Base-by-base conservation (phyloP, 1,140 invertebrate genomes). In the Brachionus rotundiformis region DNA sequence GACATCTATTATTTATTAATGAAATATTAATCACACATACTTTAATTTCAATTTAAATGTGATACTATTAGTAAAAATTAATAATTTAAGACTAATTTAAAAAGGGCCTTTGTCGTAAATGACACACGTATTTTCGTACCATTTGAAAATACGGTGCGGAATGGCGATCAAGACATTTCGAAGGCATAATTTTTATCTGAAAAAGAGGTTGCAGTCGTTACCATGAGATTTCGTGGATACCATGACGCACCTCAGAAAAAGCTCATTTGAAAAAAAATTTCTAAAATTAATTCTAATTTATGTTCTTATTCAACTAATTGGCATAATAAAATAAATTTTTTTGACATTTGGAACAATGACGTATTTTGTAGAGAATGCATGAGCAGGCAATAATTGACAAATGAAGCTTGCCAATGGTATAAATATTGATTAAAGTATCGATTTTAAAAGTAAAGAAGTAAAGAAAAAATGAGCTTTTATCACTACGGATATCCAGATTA, bases 101-200 rank as follows among this genome's bases (percentile, higher is more conserved):
- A 73, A 73, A 73, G 68, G 68, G 68, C 68, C 68, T 73, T 73
- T 73, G 68, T 73, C 68, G 68, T 73, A 73, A 71, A 47, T 73
- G 68, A 44, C 68, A 73, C 68, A 8, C 68, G 39, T 44, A 44
- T 73, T 73, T 73, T 44, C 25, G 23, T 73, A 44, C 41, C 44
- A 29, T 73, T 73, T 23, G 27, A 27, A 73, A 44, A 44, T 73
- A 44, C 39, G 68, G 44, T 73, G 68, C 68, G 68, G 68, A 73
- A 73, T 73, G 68, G 39, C 23, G 36, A 73, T 73, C 68, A 73
- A 73, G 68, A 73, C 68, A 73, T 73, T 73, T 73, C 68, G 68
- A 73, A 44, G 68, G 68, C 68, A 73, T 27, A 44, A 73, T 73
- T 73, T 73, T 73, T 73, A 73, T 73, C 19, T 73, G 33, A 73